Base-by-base conservation (phyloP, 2,888 invertebrate genomes). In the Caenorhabditis wallacei region DNA sequence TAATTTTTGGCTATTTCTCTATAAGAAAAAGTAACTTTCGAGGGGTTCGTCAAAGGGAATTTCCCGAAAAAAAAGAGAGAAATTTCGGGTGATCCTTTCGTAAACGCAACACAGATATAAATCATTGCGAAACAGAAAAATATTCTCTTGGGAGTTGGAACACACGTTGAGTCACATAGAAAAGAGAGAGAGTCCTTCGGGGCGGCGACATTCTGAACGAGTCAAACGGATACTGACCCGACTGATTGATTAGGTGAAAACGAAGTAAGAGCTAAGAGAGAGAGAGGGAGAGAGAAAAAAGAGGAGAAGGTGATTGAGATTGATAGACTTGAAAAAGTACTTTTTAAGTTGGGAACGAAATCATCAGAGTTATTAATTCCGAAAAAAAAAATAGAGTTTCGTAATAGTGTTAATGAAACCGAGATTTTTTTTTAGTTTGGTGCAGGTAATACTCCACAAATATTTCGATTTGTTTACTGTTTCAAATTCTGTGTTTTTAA, bases 171-270 rank as follows among this genome's bases (percentile, higher is more conserved):
- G 5, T 22, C 11, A 37, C 11, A 10, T n/a, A 35, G 13, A 53
- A 16, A 30, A 5, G 30, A 30, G 30, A 24, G 43, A 43, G 35
- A 48, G 30, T 30, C 51, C 20, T 16, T 51, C 48, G 7, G 13
- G 1, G 46, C n/a, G 46, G 46, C 46, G 46, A 48, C 46, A 48
- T 18, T 22, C n/a, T 26, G 69, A 43, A 22, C 43, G 43, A 24
- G 20, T 2, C 43, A 26, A 26, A 18, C 4, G 46, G 24, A 69
- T 22, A 54, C 35, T 64, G 64, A 74, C 63, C 74, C 74, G 40
- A 64, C 74, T 74, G 75, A 75, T 75, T 75, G 64, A 64, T 75
- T 75, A 66, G 75, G 56, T 66, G 72, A 53, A 63, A 53, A 40
- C 30, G 40, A 66, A 20, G 24, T 7, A 54, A 40, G 40, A 16